Evolutionary conservation across 2,888 invertebrate species (phyloP), one percentile per base, ranked within the genome.

Genomic region (Phalera bucephala): DNA sequence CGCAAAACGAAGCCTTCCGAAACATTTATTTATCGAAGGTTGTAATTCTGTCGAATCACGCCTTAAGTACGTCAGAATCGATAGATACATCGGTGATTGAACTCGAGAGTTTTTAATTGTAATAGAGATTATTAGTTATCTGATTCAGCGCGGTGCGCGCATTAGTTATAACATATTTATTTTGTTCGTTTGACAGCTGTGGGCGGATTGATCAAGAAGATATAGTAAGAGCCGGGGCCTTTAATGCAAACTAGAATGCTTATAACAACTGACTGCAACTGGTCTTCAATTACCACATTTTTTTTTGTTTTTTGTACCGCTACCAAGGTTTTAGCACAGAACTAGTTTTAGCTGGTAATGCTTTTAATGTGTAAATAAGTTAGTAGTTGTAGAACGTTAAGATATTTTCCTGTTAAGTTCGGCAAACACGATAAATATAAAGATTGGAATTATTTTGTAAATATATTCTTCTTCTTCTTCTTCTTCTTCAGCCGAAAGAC

Each of bases 141-240:
- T 80, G 86, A 88, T 86, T 70, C 45, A 52, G 64, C 53, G 75
- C 72, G 72, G 77, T 73, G 73, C 79, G 74, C 73, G 80, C 81
- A 83, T 85, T 84, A 74, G 83, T 82, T 81, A 85, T 81, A 87
- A 88, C 87, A 86, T 86, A 86, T 87, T 84, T 87, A 87, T 87
- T 87, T 81, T 80, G 77, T 80, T 71, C 78, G 72, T 80, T 76
- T 88, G 87, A 88, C 89, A 88, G 86, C 78, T 75, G 84, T 82
- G 75, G 86, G 88, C 82, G 87, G 80, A 56, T 62, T 67, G 88
- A 88, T 86, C 64, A 45, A 57, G 35, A 45, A 66, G 80, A 84
- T 86, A 85, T 74, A 46, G 40, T 60, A 60, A 72, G 61, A 64
- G 60, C 57, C 58, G 56, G 59, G 53, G 62, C 63, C 43, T 60